Evolutionary conservation across 2,113 vertebrate species (phyloP).

Genomic region (Ciconia boyciana): DNA sequence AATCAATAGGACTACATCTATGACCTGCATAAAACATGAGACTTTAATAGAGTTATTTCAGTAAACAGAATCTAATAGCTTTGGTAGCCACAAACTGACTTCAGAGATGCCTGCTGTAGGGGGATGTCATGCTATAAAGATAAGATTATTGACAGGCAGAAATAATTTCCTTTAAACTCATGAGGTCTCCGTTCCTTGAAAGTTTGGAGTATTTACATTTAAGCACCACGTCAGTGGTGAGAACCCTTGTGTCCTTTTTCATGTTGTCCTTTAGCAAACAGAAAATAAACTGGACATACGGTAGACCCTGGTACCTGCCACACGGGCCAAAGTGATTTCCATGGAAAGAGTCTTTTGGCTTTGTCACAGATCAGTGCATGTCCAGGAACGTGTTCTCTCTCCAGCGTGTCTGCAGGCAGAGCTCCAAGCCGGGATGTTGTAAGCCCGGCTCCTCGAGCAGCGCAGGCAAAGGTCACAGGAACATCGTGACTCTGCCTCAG

Average conservation of each 20-base stretch:
- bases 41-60: conserved; percentile 24
- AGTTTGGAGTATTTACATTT: not conserved
- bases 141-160: not conserved
- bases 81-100: not conserved
- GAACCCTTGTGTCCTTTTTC: not conserved
- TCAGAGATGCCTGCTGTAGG: not conserved
- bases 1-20: conserved; percentile 34
- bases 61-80: conserved; percentile 1
- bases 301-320: not conserved
- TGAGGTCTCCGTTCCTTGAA: not conserved
- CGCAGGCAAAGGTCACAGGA: not conserved
- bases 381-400: not conserved
- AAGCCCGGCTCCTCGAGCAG: not conserved
- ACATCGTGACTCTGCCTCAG: not conserved
- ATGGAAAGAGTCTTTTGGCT: not conserved
- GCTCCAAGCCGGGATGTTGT: not conserved
- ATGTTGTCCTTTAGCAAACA: not conserved
- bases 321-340: not conserved
- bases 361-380: not conserved
- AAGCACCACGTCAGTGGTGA: not conserved
- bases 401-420: not conserved
- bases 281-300: not conserved
- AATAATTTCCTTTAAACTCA: not conserved
- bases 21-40: conserved; percentile 56
- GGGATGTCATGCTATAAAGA: not conserved